A percentile compares a stretch with the other conserved stretches of the same genome.
These are phyloP conservation scores for Spheniscus mendiculus DNA, from an alignment of 2,113 vertebrate species.

Conservation along the genomic window DNA sequence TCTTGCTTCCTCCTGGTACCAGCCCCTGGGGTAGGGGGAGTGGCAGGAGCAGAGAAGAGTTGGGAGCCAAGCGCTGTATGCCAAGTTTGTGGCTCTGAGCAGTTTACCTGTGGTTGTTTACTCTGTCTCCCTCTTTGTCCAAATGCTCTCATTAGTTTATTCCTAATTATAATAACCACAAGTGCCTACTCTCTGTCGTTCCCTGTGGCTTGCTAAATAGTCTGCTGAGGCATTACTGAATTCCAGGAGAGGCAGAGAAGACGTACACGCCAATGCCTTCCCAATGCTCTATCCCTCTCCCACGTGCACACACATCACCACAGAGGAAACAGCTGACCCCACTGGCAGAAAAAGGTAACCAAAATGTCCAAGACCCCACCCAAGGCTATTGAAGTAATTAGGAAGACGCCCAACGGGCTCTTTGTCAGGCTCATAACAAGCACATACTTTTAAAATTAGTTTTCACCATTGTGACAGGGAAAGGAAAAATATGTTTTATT, in stretches of 20 bases:
- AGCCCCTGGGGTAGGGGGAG: not conserved
- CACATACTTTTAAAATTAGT: constrained; percentile 24
- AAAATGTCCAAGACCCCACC: not conserved
- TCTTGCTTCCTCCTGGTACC: not conserved
- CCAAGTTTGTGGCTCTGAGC: not conserved
- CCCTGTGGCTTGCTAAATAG: not conserved
- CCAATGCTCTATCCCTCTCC: not conserved
- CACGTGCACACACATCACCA: not conserved
- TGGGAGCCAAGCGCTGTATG: not conserved
- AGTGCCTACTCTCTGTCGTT: not conserved
- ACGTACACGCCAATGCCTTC: rapidly evolving
- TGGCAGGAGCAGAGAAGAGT: not conserved
- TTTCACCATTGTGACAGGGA: not conserved
- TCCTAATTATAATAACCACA: not conserved
- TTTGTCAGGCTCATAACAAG: not conserved
- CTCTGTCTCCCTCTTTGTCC: not conserved
- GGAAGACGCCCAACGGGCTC: not conserved
- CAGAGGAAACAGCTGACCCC: not conserved
- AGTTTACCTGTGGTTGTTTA: not conserved
- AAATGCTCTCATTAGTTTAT: not conserved
- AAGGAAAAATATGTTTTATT: not conserved
- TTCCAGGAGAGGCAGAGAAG: not conserved
- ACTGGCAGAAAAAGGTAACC: not conserved
- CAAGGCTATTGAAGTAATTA: not conserved
- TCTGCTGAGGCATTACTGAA: not conserved